phyloP scores from a whole-genome alignment of 2,113 vertebrate species.

The Nibea coibor region DNA sequence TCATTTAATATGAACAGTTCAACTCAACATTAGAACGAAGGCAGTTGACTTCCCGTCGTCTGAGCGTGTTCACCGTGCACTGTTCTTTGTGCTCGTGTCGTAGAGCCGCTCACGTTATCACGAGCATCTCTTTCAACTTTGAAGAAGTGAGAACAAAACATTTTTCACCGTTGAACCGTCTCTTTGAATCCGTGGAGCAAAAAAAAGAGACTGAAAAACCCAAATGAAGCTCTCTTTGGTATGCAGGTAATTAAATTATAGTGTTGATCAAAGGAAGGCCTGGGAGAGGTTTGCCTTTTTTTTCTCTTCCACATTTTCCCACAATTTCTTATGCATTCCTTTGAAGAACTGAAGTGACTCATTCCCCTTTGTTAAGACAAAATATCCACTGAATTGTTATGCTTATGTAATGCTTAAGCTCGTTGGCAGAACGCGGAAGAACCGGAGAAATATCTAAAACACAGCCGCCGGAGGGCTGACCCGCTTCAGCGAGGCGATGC shows the following conservation, averaged over 20 bases:
- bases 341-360: conserved; percentile 72
- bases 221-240: conserved; percentile 61
- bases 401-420: conserved; percentile 54
- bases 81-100: background rate
- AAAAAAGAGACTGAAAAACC: conserved; percentile 21
- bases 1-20: background rate
- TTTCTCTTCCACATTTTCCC: conserved; percentile 33
- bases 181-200: conserved; percentile 31
- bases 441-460: background rate
- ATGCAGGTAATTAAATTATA: conserved; percentile 72
- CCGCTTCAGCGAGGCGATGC: conserved; percentile 44
- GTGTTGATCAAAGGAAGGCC: conserved; percentile 70
- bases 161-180: conserved; percentile 2
- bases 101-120: background rate
- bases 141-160: background rate
- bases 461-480: background rate
- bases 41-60: too few species aligned
- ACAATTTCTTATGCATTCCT: conserved; percentile 50
- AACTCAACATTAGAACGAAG: background rate
- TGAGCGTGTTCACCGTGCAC: background rate
- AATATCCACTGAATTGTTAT: conserved; percentile 59
- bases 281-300: conserved; percentile 20
- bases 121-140: conserved; percentile 23
- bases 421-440: conserved; percentile 29
- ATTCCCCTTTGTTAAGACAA: conserved; percentile 60